A percentile compares a stretch with the other conserved stretches of the same genome.
Conservation (phyloP, 2,888 invertebrate species). For the Drosophila percnosoma region DNA sequence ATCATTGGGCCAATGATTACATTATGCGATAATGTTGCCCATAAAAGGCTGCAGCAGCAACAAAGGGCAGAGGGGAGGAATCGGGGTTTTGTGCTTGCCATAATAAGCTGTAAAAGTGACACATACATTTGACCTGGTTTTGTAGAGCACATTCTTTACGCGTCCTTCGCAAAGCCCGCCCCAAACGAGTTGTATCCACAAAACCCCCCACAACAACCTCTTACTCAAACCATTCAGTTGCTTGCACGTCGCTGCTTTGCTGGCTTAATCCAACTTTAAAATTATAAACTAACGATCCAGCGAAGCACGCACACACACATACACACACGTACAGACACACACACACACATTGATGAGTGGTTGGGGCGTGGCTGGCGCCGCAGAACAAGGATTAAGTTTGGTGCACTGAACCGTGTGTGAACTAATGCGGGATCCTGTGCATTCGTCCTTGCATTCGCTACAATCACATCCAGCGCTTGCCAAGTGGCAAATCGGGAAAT, state of each 20-base stretch:
- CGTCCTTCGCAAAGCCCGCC: constrained; percentile 12
- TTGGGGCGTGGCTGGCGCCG: constrained; percentile 42
- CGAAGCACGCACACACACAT: constrained; percentile 49
- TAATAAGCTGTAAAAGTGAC: constrained; percentile 81
- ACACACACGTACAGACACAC: constrained; percentile 37
- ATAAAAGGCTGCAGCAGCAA: constrained; percentile 69
- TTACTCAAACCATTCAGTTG: constrained; percentile 3
- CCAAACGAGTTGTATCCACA: neutral
- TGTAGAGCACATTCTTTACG: constrained; percentile 64
- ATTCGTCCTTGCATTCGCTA: constrained; percentile 75
- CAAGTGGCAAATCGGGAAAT: constrained; percentile 58
- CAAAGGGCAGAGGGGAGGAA: constrained; percentile 4
- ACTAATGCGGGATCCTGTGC: constrained; percentile 76
- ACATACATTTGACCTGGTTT: constrained; percentile 80
- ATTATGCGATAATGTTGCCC: constrained; percentile 80
- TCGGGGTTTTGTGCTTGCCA: constrained; percentile 47
- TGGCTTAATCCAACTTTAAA: constrained; percentile 80
- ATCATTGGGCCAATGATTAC: constrained; percentile 80
- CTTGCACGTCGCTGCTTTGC: constrained; percentile 38
- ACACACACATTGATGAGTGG: neutral
- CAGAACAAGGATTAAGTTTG: constrained; percentile 78
- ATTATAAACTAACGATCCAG: constrained; percentile 81
- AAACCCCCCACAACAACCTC: neutral
- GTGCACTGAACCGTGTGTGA: constrained; percentile 77
- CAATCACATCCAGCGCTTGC: constrained; percentile 70